phyloP scores from a whole-genome alignment of 2,797 vertebrate genomes.

The Hippopotamyrus pictus region DNA sequence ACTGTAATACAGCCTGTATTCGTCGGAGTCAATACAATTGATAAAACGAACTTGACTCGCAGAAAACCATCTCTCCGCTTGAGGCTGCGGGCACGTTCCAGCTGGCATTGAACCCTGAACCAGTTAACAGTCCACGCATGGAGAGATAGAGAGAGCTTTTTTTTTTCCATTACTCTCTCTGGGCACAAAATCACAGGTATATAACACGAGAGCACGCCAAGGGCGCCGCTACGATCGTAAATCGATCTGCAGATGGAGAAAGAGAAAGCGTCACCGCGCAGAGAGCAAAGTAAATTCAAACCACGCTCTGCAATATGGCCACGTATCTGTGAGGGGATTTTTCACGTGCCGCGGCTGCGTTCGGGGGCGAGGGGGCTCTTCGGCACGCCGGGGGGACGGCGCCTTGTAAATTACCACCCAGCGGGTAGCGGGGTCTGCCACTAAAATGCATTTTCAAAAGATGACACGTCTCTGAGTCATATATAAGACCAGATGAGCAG shows the following conservation, averaged over 20 bases:
- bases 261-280: not conserved
- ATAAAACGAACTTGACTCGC: not conserved
- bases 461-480: not conserved
- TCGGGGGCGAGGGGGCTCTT: not conserved
- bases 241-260: not conserved
- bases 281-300: not conserved
- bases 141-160: not conserved
- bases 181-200: constrained; percentile 1
- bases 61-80: not conserved
- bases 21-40: not conserved
- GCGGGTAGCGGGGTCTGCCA: not conserved
- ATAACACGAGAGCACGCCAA: not conserved
- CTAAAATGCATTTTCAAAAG: not conserved
- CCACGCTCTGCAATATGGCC: not conserved
- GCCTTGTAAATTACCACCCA: not conserved
- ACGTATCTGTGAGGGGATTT: not conserved
- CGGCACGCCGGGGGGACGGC: not conserved
- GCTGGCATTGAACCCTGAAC: not conserved
- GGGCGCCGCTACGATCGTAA: not conserved
- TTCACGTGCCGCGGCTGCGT: not conserved
- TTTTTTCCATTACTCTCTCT: not conserved
- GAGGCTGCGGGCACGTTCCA: not conserved
- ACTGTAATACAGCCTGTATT: not conserved
- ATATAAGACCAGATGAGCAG: not conserved
- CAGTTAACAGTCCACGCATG: not conserved